A percentile compares a stretch with the other conserved stretches of the same genome.
phyloP scores from a whole-genome alignment of 2,888 invertebrate species.

The Sinelater perroti region DNA sequence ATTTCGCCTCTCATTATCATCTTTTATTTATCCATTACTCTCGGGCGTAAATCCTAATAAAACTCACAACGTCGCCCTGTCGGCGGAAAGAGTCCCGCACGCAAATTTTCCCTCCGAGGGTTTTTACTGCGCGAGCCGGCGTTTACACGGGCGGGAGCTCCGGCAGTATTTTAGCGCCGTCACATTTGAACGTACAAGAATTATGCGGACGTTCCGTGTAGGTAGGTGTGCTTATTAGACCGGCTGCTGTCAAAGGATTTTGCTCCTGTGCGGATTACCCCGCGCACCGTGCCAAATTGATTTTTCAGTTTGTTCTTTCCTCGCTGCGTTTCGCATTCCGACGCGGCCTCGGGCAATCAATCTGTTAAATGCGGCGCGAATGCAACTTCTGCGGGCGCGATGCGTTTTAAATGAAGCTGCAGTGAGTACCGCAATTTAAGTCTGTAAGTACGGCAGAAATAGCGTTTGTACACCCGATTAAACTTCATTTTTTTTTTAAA shows the following conservation, averaged over 20 bases:
- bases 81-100: not conserved
- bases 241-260: not conserved
- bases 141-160: not conserved
- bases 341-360: slow-evolving; percentile 1
- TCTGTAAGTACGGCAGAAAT: no score
- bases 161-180: not conserved
- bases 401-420: slow-evolving; percentile 4
- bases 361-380: slow-evolving; percentile 7
- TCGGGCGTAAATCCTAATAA: not conserved
- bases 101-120: not conserved
- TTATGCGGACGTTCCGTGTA: not conserved
- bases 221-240: not conserved
- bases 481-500: no score
- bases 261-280: not conserved
- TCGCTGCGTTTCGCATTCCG: not conserved
- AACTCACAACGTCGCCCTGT: not conserved
- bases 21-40: not conserved
- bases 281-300: no score
- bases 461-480: no score
- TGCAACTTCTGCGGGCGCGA: not conserved
- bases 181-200: not conserved
- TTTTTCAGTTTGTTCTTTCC: not conserved
- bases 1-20: no score
- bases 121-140: not conserved
- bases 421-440: no score